These are phyloP conservation scores for Syngnathus scovelli DNA, from an alignment of 2,113 vertebrate genomes.

Conservation along the genomic window DNA sequence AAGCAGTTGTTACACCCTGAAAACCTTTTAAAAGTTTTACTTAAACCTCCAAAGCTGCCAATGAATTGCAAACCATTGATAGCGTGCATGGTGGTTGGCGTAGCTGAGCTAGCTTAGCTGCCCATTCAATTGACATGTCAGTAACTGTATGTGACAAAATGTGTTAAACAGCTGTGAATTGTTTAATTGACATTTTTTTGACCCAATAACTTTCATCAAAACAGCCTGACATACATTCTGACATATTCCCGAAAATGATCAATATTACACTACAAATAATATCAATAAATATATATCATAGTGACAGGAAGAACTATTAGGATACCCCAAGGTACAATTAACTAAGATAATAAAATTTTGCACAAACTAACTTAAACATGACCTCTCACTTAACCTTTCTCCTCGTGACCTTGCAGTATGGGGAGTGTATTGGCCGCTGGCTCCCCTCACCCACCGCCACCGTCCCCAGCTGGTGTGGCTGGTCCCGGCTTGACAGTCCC, in stretches of 20 bases:
- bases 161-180: not conserved
- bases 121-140: not conserved
- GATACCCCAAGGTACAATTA: not conserved
- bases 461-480: conserved; percentile 50
- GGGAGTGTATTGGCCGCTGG: conserved; percentile 80
- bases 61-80: not conserved
- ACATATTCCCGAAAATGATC: too few relatives aligned
- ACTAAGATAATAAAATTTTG: not conserved
- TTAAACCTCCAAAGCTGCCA: not conserved
- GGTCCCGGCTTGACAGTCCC: conserved; percentile 67
- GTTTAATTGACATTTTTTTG: not conserved
- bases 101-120: not conserved
- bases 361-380: not conserved
- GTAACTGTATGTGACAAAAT: not conserved
- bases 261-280: not conserved
- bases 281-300: not conserved
- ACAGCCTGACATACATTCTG: not conserved
- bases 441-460: conserved; percentile 59
- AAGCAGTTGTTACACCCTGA: not conserved
- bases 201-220: not conserved
- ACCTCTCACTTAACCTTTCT: not conserved
- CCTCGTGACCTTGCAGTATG: conserved; percentile 55
- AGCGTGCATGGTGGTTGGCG: not conserved
- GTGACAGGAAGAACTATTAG: not conserved
- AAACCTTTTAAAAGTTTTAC: not conserved